These are phyloP conservation scores for Drosophila percnosoma DNA, from an alignment of 2,888 invertebrate genomes.

Conservation along the genomic window DNA sequence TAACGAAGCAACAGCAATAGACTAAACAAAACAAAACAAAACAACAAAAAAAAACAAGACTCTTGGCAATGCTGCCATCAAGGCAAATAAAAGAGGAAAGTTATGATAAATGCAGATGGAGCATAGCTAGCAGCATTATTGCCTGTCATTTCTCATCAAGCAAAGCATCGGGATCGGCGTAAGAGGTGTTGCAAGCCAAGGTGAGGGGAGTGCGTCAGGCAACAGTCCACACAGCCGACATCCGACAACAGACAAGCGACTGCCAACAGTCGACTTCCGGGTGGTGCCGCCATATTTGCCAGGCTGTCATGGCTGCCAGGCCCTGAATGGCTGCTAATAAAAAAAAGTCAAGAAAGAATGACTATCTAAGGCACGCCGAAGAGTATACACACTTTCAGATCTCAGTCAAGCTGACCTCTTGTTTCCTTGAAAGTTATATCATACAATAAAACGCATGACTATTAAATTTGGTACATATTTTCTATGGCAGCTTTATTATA, in stretches of 20 bases:
- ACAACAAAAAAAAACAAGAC: constrained; percentile 15
- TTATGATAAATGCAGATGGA: constrained; percentile 81
- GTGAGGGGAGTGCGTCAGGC: constrained; percentile 16
- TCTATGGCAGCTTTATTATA: not conserved
- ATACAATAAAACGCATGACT: not conserved
- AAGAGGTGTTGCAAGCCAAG: not conserved
- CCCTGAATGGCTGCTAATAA: constrained; percentile 74
- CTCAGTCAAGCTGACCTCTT: not conserved
- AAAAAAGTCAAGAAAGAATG: constrained; percentile 36
- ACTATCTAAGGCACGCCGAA: not conserved
- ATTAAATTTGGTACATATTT: not conserved
- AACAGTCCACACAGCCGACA: constrained; percentile 41
- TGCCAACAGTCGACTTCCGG: constrained; percentile 70
- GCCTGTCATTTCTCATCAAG: constrained; percentile 81
- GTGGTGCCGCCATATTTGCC: constrained; percentile 74
- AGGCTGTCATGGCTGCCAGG: constrained; percentile 62
- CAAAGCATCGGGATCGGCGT: constrained; percentile 15
- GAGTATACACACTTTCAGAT: not conserved
- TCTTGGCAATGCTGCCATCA: constrained; percentile 49
- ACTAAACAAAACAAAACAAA: constrained; percentile 23
- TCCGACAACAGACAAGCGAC: constrained; percentile 29
- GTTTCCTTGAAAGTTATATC: not conserved
- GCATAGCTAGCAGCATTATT: constrained; percentile 73
- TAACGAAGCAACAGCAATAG: constrained; percentile 44
- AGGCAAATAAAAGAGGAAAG: constrained; percentile 71